Conservation (phyloP, 2,113 vertebrate species). For the Triplophysa rosa region DNA sequence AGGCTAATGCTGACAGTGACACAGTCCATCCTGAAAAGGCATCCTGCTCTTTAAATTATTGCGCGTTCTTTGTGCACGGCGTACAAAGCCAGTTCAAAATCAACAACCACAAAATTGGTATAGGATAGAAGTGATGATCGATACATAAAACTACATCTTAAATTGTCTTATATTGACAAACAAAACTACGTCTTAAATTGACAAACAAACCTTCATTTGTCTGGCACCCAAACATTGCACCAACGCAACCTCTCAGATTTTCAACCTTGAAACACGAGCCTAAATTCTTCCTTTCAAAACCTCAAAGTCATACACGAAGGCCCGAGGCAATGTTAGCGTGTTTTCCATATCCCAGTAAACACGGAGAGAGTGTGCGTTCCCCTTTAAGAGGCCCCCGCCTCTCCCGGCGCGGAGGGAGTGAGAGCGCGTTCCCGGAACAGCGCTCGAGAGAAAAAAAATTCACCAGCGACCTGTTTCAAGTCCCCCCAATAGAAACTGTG, state of each 20-base stretch:
- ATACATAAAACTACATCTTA: neutral
- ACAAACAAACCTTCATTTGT: neutral
- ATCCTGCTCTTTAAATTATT: neutral
- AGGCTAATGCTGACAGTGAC: too few relatives aligned
- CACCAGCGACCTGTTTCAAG: constrained; percentile 80
- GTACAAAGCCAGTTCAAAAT: constrained; percentile 12
- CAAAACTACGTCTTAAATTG: neutral
- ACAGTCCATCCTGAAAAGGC: neutral
- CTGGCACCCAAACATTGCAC: neutral
- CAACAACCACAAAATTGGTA: constrained; percentile 2
- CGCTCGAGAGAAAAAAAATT: constrained; percentile 74
- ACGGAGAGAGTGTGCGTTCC: constrained; percentile 43
- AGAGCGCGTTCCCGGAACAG: constrained; percentile 82
- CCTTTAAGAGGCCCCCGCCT: constrained; percentile 78
- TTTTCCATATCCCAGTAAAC: constrained; percentile 37
- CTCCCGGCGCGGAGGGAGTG: constrained; percentile 72
- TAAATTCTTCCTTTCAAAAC: constrained; percentile 23
- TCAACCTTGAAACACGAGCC: constrained; percentile 1
- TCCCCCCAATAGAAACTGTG: constrained; percentile 82
- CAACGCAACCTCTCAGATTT: neutral
- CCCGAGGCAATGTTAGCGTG: constrained; percentile 28
- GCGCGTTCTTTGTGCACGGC: neutral
- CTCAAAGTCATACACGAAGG: constrained; percentile 40
- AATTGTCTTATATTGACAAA: neutral
- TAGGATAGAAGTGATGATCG: neutral